These are phyloP conservation scores for Colius striatus DNA, from an alignment of 2,113 vertebrate species.

Conservation along the genomic window DNA sequence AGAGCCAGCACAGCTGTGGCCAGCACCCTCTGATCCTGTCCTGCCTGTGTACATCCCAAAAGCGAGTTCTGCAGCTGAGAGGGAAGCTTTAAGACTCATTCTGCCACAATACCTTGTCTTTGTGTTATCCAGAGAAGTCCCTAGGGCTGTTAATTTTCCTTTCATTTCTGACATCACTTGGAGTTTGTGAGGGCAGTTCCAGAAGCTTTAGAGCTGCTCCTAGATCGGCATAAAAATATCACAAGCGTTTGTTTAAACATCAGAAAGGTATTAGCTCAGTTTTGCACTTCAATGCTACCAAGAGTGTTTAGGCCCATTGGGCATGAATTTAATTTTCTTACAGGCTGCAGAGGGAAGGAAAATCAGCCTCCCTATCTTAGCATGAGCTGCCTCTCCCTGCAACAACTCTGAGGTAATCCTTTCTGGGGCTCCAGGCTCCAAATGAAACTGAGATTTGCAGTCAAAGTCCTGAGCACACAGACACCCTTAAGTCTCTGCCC, in stretches of 20 bases:
- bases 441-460: not conserved
- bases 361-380: not conserved
- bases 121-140: not conserved
- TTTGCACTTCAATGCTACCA: conserved; percentile 63
- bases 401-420: not conserved
- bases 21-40: not conserved
- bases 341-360: conserved; percentile 34
- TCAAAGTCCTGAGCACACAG: not conserved
- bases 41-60: not conserved
- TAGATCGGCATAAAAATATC: conserved; percentile 11
- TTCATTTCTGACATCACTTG: not conserved
- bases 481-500: not conserved
- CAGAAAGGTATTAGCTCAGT: conserved; percentile 61
- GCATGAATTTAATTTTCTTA: conserved; percentile 70
- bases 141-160: not conserved
- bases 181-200: not conserved
- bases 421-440: not conserved
- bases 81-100: not conserved
- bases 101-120: not conserved
- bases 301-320: conserved; percentile 53
- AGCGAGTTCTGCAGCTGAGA: conserved; percentile 14
- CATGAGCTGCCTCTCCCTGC: not conserved
- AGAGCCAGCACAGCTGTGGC: not conserved
- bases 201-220: not conserved
- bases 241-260: conserved; percentile 58